Evolutionary conservation across 2,113 vertebrate genomes (phyloP).

Genomic region (Hippocampus zosterae): DNA sequence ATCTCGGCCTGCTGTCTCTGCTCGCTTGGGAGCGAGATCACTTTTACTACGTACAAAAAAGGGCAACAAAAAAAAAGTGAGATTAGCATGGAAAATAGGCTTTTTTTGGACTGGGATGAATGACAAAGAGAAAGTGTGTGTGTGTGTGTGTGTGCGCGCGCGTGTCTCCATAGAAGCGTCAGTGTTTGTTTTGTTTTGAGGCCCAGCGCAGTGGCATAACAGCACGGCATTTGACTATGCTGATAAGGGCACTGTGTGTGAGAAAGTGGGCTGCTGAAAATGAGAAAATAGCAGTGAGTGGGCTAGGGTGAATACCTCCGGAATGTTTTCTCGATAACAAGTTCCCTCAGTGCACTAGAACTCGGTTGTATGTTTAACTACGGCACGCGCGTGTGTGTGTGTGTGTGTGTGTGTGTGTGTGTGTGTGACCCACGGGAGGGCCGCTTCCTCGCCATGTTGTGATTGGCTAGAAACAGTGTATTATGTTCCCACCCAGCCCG

Average conservation of each 20-base stretch:
- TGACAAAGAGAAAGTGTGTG: neutral
- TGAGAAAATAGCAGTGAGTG: slow-evolving; percentile 13
- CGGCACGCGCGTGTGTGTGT: slow-evolving; percentile 5
- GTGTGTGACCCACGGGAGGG: slow-evolving; percentile 3
- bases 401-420: slow-evolving; percentile 10
- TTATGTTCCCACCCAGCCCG: neutral
- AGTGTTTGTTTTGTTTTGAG: slow-evolving; percentile 24
- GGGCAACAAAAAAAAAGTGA: neutral
- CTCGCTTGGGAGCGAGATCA: neutral
- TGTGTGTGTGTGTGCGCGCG: neutral
- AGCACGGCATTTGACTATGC: slow-evolving; percentile 47
- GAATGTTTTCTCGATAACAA: slow-evolving; percentile 55
- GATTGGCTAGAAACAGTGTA: slow-evolving; percentile 17
- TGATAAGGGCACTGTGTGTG: slow-evolving; percentile 48
- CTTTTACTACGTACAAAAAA: neutral
- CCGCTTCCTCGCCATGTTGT: slow-evolving; percentile 11
- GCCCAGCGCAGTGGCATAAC: slow-evolving; percentile 42
- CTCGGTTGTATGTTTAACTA: slow-evolving; percentile 34
- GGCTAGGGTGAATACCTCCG: slow-evolving; percentile 35
- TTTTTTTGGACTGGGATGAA: neutral
- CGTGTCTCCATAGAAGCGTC: neutral
- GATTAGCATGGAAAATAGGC: neutral
- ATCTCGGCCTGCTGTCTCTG: neutral
- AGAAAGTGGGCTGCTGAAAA: slow-evolving; percentile 21
- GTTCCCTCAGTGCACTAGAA: slow-evolving; percentile 30